Conservation (phyloP, 2,113 vertebrate species). For the Phrynosoma platyrhinos region DNA sequence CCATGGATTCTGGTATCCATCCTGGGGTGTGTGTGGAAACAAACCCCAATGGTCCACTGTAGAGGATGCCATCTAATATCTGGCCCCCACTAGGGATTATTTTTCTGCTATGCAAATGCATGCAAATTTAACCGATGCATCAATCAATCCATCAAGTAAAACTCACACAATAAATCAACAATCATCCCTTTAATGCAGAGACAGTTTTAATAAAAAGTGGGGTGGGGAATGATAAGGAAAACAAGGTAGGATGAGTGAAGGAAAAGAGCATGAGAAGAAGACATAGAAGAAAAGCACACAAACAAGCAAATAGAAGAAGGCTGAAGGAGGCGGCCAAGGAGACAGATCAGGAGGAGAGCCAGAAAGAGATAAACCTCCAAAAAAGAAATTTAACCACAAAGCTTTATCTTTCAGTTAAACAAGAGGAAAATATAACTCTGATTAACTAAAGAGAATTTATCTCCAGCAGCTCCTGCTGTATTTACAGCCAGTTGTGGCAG, state of each 20-base stretch:
- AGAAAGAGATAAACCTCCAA: slow-evolving; percentile 50
- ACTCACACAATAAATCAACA: neutral
- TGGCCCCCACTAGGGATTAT: neutral
- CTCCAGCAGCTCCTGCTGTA: slow-evolving; percentile 15
- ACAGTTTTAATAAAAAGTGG: neutral
- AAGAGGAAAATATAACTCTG: slow-evolving; percentile 31
- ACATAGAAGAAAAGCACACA: slow-evolving; percentile 35
- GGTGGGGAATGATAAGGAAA: neutral
- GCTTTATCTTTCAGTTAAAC: slow-evolving; percentile 55
- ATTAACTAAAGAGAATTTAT: slow-evolving; percentile 47
- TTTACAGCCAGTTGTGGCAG: slow-evolving; percentile 32
- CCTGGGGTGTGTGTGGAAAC: no score
- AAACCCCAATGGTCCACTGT: no score
- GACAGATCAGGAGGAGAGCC: neutral
- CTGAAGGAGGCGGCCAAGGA: neutral
- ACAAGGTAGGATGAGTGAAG: neutral
- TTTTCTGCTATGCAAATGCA: neutral
- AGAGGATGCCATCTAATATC: no score
- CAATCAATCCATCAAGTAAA: neutral
- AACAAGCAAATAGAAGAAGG: slow-evolving; percentile 19
- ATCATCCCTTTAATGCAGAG: no score
- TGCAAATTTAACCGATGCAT: neutral
- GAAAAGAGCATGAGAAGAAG: slow-evolving; percentile 5
- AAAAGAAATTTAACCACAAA: slow-evolving; percentile 40
- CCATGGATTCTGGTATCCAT: no score